phyloP scores from a whole-genome alignment of 1,140 invertebrate genomes.

The Belonocnema kinseyi region DNA sequence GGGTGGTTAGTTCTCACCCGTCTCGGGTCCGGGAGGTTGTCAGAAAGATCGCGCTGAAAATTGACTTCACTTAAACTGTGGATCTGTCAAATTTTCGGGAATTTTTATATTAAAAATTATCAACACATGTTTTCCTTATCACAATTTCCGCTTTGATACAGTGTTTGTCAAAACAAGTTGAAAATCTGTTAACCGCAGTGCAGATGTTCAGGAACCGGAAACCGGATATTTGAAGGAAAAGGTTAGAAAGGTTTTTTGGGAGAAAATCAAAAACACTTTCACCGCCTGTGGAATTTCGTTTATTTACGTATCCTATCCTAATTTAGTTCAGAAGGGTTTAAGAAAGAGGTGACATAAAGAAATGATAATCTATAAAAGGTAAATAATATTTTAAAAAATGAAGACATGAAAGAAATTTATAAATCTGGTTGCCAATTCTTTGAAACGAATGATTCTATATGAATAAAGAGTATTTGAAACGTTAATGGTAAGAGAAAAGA shows the following conservation, averaged over 20 bases:
- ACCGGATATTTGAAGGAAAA: slow-evolving; percentile 1
- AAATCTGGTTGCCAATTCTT: too few relatives aligned
- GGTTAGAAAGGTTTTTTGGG: not conserved
- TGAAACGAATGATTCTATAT: too few relatives aligned
- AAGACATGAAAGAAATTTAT: too few relatives aligned
- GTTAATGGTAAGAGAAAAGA: too few relatives aligned
- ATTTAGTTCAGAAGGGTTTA: too few relatives aligned
- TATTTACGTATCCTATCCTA: too few relatives aligned
- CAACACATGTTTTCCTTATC: not conserved
- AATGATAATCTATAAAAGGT: too few relatives aligned
- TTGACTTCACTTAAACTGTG: not conserved
- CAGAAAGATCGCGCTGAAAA: not conserved
- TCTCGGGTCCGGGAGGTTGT: slow-evolving; percentile 46
- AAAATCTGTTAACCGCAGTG: slow-evolving; percentile 2
- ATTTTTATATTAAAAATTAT: not conserved
- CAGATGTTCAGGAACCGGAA: not conserved
- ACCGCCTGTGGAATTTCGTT: not conserved
- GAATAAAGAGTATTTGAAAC: too few relatives aligned
- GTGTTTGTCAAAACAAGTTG: not conserved
- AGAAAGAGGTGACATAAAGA: too few relatives aligned
- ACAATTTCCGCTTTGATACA: not conserved
- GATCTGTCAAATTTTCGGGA: not conserved
- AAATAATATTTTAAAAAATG: too few relatives aligned
- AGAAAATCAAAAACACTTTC: not conserved
- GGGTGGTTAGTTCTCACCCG: slow-evolving; percentile 60